A percentile compares a stretch with the other conserved stretches of the same genome.
Conservation (phyloP, 2,888 invertebrate genomes). For the Caenorhabditis sp. region DNA sequence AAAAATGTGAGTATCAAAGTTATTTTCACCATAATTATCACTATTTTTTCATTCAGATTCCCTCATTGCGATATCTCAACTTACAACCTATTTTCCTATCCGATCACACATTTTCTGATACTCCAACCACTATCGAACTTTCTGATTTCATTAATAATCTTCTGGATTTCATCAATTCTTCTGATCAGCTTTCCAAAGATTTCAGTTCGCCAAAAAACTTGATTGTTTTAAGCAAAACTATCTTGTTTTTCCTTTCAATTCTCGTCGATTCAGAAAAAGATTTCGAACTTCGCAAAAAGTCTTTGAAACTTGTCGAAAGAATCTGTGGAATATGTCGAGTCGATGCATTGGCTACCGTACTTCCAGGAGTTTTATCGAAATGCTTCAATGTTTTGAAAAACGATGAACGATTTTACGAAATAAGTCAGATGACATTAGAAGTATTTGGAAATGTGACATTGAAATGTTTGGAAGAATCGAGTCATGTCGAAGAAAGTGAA, state of each 20-base stretch:
- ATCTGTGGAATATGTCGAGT: background rate
- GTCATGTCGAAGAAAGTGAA: background rate
- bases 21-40: background rate
- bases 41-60: constrained; percentile 9
- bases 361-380: constrained; percentile 10
- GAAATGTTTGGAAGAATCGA: background rate
- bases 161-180: constrained; percentile 4
- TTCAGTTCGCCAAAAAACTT: background rate
- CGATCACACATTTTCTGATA: constrained; percentile 9
- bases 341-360: background rate
- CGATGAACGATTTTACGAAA: background rate
- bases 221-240: background rate
- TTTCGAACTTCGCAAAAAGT: background rate
- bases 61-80: constrained; percentile 3
- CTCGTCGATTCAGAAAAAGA: background rate
- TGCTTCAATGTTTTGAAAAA: constrained; percentile 5
- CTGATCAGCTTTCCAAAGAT: background rate
- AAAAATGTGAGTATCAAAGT: background rate
- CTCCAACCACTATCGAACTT: constrained; percentile 5
- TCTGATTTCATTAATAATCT: background rate
- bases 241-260: background rate
- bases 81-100: constrained; percentile 14
- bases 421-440: background rate
- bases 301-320: background rate
- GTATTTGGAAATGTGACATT: background rate